phyloP scores from a whole-genome alignment of 2,797 vertebrate species.

The Macroramphosus scolopax region DNA sequence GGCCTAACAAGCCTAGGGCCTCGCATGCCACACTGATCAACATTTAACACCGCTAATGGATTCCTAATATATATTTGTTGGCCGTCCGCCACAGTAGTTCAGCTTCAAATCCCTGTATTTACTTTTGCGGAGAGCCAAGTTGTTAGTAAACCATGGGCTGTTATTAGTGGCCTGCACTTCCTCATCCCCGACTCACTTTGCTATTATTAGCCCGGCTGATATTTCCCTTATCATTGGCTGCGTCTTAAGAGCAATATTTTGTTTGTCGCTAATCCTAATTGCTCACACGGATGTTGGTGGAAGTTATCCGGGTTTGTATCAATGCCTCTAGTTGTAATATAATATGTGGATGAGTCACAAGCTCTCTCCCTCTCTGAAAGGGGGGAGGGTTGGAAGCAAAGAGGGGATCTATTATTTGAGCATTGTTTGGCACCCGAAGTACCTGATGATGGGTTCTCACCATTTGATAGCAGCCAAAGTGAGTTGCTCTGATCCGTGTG shows the following conservation, averaged over 20 bases:
- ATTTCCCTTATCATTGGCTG: constrained; percentile 65
- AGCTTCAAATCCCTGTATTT: constrained; percentile 63
- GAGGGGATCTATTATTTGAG: constrained; percentile 54
- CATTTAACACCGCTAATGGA: constrained; percentile 67
- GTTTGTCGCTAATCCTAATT: constrained; percentile 66
- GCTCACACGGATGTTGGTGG: constrained; percentile 50
- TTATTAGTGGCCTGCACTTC: constrained; percentile 69
- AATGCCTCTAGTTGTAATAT: constrained; percentile 58
- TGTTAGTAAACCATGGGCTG: constrained; percentile 66
- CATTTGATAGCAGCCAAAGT: constrained; percentile 43
- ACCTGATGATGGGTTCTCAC: constrained; percentile 53
- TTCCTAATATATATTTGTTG: constrained; percentile 63
- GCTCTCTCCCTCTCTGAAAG: constrained; percentile 23
- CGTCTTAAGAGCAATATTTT: constrained; percentile 68
- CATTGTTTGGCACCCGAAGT: constrained; percentile 53
- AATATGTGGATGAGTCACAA: constrained; percentile 66
- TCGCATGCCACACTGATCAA: constrained; percentile 55
- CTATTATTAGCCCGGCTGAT: constrained; percentile 72
- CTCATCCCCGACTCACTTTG: constrained; percentile 44
- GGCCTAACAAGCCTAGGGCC: constrained; percentile 32
- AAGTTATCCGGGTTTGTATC: constrained; percentile 54
- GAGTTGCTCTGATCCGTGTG: constrained; percentile 15
- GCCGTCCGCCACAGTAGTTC: constrained; percentile 41
- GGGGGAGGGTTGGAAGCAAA: constrained; percentile 17
- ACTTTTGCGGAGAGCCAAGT: constrained; percentile 58